Base-by-base conservation (phyloP, 2,113 vertebrate genomes). In the Hymenochirus boettgeri region DNA sequence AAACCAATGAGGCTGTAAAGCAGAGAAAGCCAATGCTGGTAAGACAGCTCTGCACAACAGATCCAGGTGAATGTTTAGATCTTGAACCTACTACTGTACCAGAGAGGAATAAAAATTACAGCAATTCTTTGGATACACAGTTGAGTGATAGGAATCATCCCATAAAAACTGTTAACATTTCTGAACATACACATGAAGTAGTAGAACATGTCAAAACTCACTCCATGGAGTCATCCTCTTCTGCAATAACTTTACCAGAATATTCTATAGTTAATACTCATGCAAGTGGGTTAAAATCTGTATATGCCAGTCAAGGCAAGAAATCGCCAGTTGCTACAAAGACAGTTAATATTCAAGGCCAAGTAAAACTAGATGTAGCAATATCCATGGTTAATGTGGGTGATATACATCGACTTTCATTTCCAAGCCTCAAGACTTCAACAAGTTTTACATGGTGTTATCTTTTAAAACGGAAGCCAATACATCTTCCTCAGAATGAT, bases 371-470 rank as follows among this genome's bases (percentile, higher is more conserved):
- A 27, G 72, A 71, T 19, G 75, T 79, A 0, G 80, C 84, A 1
- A 71, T 91, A 58, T 80, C 92, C 6, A 70, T 79, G 0, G 72
- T 87, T 22, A 90, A 83, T 25, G 72, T 78, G 0, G 85, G 85
- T 33, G 91, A 96, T 61, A 72, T 81, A 1, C 92, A 92, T 37
- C 89, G 84, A 1, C 66, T 88, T 31, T 88, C 93, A 2, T 97
- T 97, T 69, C 92, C 95, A 37, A 97, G 94, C 76, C 85, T 99
- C 70, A 98, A 98, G 78, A 99, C 95, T 0, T 75, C 92, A 8
- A 99, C 96, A 0, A 95, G 86, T 29, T 96, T 93, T 58, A 97
- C 95, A 0, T 99, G 96, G 96, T 99, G 96, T 87, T 99, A 91
- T 25, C 77, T 99, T 18, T 82, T 90, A 77, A 95, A 91, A 79